Evolutionary conservation across 2,113 vertebrate species (phyloP).

Genomic region (Syrmaticus mikado): DNA sequence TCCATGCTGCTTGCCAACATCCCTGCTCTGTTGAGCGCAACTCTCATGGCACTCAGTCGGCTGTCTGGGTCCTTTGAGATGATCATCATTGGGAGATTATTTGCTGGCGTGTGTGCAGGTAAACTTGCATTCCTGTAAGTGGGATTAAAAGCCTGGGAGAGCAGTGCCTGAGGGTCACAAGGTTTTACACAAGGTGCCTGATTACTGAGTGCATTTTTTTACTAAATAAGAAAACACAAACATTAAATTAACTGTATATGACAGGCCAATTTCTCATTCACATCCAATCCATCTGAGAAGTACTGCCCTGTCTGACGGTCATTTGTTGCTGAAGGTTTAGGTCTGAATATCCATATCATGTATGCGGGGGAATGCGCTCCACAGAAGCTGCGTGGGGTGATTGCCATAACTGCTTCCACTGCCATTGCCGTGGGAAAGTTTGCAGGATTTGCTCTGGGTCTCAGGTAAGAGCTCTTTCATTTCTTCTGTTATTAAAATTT

Average conservation of each 20-base stretch:
- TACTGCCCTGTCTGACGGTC: background rate
- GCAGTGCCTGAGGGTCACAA: background rate
- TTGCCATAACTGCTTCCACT: slow-evolving; percentile 74
- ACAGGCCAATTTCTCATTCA: background rate
- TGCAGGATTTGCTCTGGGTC: slow-evolving; percentile 80
- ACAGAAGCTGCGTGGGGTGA: slow-evolving; percentile 72
- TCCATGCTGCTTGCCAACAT: slow-evolving; percentile 75
- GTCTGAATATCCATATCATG: slow-evolving; percentile 73
- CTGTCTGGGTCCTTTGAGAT: slow-evolving; percentile 81
- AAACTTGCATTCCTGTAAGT: background rate
- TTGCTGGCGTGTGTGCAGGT: slow-evolving; percentile 82
- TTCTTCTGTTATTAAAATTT: background rate
- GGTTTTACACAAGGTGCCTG: background rate
- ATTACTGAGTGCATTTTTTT: background rate
- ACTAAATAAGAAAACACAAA: background rate
- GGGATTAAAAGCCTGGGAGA: background rate
- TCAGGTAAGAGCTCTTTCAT: slow-evolving; percentile 76
- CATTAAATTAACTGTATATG: background rate
- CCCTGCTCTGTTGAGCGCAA: slow-evolving; percentile 76
- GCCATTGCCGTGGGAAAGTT: slow-evolving; percentile 81
- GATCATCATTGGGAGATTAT: slow-evolving; percentile 79
- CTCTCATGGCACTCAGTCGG: slow-evolving; percentile 77
- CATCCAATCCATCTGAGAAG: background rate
- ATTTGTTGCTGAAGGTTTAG: slow-evolving; percentile 69
- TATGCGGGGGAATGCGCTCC: slow-evolving; percentile 83